Evolutionary conservation across 2,888 invertebrate species (phyloP), one percentile per base, ranked within the genome.

Genomic region (Ochlodes sylvanus): DNA sequence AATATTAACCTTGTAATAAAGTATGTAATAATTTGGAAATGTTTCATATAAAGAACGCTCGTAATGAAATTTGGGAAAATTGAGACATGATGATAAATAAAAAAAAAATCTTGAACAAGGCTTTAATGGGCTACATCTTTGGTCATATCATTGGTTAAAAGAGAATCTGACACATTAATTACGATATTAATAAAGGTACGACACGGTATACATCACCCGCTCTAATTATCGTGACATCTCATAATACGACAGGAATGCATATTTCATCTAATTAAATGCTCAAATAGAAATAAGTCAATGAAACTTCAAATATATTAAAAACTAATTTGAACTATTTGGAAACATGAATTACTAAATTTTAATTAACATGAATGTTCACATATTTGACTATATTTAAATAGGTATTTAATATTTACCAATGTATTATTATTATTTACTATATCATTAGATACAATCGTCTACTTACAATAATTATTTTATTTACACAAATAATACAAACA

Each of bases 91-190:
- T 52, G 34, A 71, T 70, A 77, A 82, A 84, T 80, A 81, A 87
- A 81, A 82, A 69, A 73, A 69, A 41, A 74, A 72, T 82, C 85
- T 86, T 84, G 85, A 92, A 92, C 91, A 90, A 90, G 81, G 82
- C 80, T 92, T 93, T 93, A 92, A 86, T 94, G 84, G 85, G 83
- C 92, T 93, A 93, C 89, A 87, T 95, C 95, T 95, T 95, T 95
- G 95, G 95, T 95, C 94, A 93, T 94, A 94, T 94, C 94, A 95
- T 95, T 95, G 95, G 95, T 94, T 94, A 89, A 77, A 85, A 81
- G 77, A 79, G 81, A 84, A 85, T 80, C 84, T 76, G 83, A 84
- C 87, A 87, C 84, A 82, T 85, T 77, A 70, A 78, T 79, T 78
- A 64, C 72, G 57, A 68, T 64, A 71, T 73, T 81, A 76, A 72